These are phyloP conservation scores for Chrysaora quinquecirrha DNA, from an alignment of 30 jellyfish, hydroid and myxozoan species.

Conservation along the genomic window DNA sequence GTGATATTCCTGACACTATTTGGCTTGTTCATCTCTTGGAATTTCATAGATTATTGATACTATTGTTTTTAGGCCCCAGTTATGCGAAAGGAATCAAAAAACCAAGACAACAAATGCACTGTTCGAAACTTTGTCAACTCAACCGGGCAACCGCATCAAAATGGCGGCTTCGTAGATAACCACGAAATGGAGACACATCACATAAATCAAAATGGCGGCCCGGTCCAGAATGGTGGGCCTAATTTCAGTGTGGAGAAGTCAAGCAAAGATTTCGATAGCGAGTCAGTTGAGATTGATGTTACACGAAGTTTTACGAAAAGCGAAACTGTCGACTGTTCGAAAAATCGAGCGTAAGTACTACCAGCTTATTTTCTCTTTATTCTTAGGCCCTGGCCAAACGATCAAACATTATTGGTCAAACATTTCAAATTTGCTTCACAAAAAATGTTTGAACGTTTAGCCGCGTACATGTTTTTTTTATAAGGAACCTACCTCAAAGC, in stretches of 20 bases:
- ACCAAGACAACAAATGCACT: neutral
- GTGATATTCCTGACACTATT: no score
- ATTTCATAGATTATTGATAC: no score
- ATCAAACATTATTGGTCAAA: no score
- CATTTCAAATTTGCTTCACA: no score
- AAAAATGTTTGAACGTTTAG: no score
- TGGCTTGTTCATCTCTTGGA: no score
- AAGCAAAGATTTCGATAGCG: constrained; percentile 10
- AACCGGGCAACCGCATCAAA: neutral
- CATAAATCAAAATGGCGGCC: neutral
- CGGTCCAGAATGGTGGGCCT: constrained; percentile 3
- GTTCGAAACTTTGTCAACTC: neutral
- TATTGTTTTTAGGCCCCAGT: no score
- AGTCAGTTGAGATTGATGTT: constrained; percentile 45
- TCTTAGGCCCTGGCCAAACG: no score
- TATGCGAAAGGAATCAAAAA: no score
- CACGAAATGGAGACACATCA: neutral
- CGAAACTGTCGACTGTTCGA: constrained; percentile 43
- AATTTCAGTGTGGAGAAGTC: neutral
- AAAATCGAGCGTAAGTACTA: constrained; percentile 22
- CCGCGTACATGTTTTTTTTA: no score
- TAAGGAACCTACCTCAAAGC: no score
- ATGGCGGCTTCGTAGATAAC: neutral
- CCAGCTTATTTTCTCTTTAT: neutral
- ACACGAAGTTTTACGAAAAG: constrained; percentile 46